Evolutionary conservation across 2,113 vertebrate genomes (phyloP), one percentile per base, ranked within the genome.

Genomic region (Phalacrocorax carbo): DNA sequence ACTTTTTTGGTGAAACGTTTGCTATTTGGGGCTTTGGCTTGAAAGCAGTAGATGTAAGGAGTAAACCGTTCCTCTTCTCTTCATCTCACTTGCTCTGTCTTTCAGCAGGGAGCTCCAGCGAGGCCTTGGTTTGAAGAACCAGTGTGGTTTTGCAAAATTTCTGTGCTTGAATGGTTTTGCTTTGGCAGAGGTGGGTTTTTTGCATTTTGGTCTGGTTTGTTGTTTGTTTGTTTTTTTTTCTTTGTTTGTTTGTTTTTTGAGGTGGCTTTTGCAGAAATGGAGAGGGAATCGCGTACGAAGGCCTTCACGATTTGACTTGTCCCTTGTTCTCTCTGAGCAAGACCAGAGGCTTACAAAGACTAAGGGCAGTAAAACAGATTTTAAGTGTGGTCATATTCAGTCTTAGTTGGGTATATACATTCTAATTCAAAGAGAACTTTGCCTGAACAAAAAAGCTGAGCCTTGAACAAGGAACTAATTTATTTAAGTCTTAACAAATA

Each of bases 401-500:
- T 66, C 70, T 96, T 79, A 89, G 55, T 34, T 93, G 82, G 68
- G 40, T 80, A 96, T 91, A 93, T 62, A 60, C 57, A 26, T 72
- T 86, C 29, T 90, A 51, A 48, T 83, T 79, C 88, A 94, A 3
- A 3, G 40, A 77, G 91, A 93, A 73, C 71, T 96, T 88, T 91
- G 70, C 52, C 84, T 87, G 93, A 91, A 93, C 46, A 88, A 90
- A 87, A 87, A 76, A 82, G 38, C 15, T 65, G 75, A 86, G 34
- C 61, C 79, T 80, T 75, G 81, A 93, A 94, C 32, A 87, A 93
- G 62, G 78, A 96, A 95, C 82, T 94, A 88, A 86, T 90, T 94
- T 97, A 69, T 94, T 17, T 57, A 87, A 78, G 46, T 62, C 60
- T 94, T 94, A 85, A 91, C 32, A 32, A 94, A 94, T 94, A 87